These are phyloP conservation scores for Tamandua tetradactyla DNA, from an alignment of 2,797 vertebrate species.

Conservation along the genomic window DNA sequence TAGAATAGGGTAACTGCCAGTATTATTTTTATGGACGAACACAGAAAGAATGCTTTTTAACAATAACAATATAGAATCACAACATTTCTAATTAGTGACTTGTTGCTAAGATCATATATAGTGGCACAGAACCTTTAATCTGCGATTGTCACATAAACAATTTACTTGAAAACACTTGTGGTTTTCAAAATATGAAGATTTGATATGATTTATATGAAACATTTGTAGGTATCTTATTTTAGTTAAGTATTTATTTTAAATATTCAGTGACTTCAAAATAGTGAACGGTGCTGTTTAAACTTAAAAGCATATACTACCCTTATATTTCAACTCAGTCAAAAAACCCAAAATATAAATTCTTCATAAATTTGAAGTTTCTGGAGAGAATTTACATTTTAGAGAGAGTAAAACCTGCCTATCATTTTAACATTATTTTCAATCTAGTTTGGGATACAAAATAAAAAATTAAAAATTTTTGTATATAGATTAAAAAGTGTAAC, in stretches of 20 bases:
- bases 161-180: neutral
- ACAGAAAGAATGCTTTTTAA: neutral
- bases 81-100: neutral
- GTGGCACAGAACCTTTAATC: neutral
- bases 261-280: too few species aligned
- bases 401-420: neutral
- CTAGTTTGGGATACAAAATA: neutral
- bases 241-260: too few species aligned
- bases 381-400: neutral
- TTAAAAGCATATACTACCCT: neutral
- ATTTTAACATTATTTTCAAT: neutral
- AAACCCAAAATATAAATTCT: neutral
- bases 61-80: neutral
- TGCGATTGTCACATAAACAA: neutral
- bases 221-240: neutral
- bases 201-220: neutral
- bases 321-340: neutral
- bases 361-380: neutral
- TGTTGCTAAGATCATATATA: neutral
- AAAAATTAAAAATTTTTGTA: neutral
- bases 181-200: neutral
- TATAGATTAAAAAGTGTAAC: conserved; percentile 8
- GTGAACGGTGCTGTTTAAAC: neutral
- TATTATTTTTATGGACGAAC: neutral
- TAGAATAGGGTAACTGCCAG: neutral